Evolutionary conservation across 64 coral and sea anemone genomes (phyloP).

Genomic region (Orbicella faveolata): DNA sequence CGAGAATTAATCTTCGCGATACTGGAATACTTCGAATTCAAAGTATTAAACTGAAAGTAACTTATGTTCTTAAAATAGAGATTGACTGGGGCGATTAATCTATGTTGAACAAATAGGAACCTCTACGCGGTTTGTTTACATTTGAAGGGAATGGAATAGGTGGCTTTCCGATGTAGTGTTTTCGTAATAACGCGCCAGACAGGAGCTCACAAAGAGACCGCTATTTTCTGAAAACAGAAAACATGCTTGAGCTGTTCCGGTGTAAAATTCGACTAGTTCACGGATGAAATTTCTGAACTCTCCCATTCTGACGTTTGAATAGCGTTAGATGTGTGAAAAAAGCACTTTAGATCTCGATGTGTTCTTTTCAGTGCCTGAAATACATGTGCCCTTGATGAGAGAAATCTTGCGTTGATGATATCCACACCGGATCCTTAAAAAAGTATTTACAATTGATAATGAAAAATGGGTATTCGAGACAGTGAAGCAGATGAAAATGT

Average conservation of each 20-base stretch:
- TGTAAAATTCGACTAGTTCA: background rate
- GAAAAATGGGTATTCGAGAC: background rate
- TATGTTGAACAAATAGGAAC: background rate
- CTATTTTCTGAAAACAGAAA: background rate
- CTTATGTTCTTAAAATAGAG: slow-evolving; percentile 4
- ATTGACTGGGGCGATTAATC: background rate
- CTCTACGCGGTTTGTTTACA: background rate
- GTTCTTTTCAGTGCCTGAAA: background rate
- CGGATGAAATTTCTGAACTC: background rate
- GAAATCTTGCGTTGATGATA: background rate
- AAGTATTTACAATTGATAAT: background rate
- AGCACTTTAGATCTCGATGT: background rate
- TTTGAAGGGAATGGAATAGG: background rate
- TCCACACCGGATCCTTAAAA: slow-evolving; percentile 20
- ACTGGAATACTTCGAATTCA: slow-evolving; percentile 32
- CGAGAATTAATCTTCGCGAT: slow-evolving; percentile 12
- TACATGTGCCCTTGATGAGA: background rate
- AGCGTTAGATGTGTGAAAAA: background rate
- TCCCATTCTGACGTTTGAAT: background rate
- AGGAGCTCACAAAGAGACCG: background rate
- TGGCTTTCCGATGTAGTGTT: background rate
- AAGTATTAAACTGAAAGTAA: slow-evolving; percentile 6
- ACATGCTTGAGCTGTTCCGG: background rate
- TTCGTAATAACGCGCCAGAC: slow-evolving; percentile 1
- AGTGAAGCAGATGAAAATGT: too few species aligned